Conservation (phyloP, 2,113 vertebrate genomes). For the Proteles cristata region DNA sequence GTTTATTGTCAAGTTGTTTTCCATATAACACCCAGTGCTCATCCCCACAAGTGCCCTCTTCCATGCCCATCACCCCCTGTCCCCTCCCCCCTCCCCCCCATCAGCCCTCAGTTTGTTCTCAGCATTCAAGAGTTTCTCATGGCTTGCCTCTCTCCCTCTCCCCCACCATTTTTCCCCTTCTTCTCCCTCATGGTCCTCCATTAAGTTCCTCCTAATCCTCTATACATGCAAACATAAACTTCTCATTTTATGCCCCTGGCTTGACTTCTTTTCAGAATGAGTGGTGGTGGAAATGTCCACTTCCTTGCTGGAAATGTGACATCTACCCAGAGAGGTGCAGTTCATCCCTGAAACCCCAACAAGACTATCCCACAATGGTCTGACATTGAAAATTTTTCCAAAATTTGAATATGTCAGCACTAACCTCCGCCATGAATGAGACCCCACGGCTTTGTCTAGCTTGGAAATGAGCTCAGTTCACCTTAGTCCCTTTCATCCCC, state of each 20-base stretch:
- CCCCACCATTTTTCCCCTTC: too few species aligned
- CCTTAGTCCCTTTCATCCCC: neutral
- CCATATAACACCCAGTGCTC: too few species aligned
- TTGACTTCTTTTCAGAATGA: neutral
- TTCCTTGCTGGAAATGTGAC: neutral
- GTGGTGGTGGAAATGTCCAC: neutral
- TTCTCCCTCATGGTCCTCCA: too few species aligned
- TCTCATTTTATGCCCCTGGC: neutral
- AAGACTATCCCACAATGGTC: neutral
- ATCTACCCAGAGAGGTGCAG: neutral
- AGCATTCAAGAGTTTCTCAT: too few species aligned
- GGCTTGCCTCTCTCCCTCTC: too few species aligned
- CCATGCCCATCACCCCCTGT: too few species aligned
- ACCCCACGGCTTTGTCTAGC: neutral
- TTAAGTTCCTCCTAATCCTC: too few species aligned
- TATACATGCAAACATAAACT: neutral
- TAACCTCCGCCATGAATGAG: neutral
- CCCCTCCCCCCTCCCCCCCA: too few species aligned
- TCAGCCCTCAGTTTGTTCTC: too few species aligned
- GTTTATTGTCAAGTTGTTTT: too few species aligned
- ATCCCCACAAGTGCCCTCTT: too few species aligned
- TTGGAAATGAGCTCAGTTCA: neutral
- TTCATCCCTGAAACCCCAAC: neutral
- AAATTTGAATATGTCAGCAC: neutral
- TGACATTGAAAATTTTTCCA: neutral